A percentile compares a stretch with the other conserved stretches of the same genome.
Evolutionary conservation across 2,113 vertebrate genomes (phyloP).

Genomic region (Myodes glareolus): DNA sequence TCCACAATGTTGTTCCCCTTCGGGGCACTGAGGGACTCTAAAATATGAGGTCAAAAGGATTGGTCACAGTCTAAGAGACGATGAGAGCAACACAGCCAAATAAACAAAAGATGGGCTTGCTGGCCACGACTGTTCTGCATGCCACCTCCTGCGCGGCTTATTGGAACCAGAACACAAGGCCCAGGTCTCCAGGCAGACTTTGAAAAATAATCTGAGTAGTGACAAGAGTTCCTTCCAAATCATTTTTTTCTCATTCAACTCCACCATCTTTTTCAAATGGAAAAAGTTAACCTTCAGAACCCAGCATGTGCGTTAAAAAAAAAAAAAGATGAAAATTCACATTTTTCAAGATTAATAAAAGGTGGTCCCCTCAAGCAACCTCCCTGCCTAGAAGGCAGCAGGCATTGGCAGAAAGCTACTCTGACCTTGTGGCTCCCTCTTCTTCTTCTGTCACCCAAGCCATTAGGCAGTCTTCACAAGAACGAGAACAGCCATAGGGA

Average conservation of each 20-base stretch:
- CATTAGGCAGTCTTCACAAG: neutral
- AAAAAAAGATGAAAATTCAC: neutral
- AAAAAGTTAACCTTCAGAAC: neutral
- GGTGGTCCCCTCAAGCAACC: neutral
- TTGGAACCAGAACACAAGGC: neutral
- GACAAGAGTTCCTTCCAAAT: constrained; percentile 36
- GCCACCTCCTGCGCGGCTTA: neutral
- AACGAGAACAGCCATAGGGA: neutral
- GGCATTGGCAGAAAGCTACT: too few relatives aligned
- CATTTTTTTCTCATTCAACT: neutral
- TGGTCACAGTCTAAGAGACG: neutral
- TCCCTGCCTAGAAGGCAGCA: neutral
- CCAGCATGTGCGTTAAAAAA: neutral
- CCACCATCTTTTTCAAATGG: neutral
- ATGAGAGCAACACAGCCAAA: neutral
- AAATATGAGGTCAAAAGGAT: neutral
- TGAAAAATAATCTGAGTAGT: constrained; percentile 21
- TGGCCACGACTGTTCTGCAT: neutral
- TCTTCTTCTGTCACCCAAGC: neutral
- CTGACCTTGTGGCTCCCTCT: neutral
- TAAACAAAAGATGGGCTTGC: neutral
- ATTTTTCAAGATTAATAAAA: neutral
- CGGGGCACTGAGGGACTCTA: neutral
- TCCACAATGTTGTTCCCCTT: neutral
- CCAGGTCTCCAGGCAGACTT: constrained; percentile 20